A percentile compares a stretch with the other conserved stretches of the same genome.
phyloP scores from a whole-genome alignment of 2,797 vertebrate species.

The Zonotrichia albicollis region DNA sequence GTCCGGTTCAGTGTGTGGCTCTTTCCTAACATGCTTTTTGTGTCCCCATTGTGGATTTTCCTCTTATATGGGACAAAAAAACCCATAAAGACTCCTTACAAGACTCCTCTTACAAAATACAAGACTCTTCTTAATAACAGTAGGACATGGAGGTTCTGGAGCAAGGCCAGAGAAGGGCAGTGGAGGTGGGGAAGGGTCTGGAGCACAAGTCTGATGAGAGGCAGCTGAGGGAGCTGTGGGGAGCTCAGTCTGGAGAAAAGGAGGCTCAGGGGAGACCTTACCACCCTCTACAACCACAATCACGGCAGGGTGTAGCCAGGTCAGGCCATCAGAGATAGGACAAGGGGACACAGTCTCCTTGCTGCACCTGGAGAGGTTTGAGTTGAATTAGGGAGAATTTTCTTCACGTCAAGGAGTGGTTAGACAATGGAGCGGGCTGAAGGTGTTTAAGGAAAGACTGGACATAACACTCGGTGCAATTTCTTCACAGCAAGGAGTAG shows the following conservation, averaged over 20 bases:
- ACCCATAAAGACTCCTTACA: background rate
- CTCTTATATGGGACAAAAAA: background rate
- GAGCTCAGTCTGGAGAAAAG: background rate
- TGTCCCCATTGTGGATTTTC: background rate
- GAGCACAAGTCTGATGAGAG: background rate
- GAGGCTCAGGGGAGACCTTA: background rate
- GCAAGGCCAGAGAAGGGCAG: background rate
- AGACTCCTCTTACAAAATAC: background rate
- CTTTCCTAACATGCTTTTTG: accelerated
- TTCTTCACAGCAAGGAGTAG: too few species aligned
- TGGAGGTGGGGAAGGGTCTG: background rate
- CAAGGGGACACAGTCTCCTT: background rate
- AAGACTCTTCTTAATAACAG: background rate
- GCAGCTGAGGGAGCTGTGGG: background rate
- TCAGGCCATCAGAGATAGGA: background rate
- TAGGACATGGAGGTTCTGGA: background rate
- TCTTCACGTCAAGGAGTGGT: background rate
- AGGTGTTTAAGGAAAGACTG: background rate
- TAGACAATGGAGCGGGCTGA: background rate
- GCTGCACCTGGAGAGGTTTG: background rate
- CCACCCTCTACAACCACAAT: background rate
- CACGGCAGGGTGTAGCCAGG: background rate
- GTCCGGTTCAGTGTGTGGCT: background rate
- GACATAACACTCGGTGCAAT: too few species aligned
- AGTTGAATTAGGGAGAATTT: background rate